phyloP scores from a whole-genome alignment of 2,797 vertebrate species.

The Cygnus olor region DNA sequence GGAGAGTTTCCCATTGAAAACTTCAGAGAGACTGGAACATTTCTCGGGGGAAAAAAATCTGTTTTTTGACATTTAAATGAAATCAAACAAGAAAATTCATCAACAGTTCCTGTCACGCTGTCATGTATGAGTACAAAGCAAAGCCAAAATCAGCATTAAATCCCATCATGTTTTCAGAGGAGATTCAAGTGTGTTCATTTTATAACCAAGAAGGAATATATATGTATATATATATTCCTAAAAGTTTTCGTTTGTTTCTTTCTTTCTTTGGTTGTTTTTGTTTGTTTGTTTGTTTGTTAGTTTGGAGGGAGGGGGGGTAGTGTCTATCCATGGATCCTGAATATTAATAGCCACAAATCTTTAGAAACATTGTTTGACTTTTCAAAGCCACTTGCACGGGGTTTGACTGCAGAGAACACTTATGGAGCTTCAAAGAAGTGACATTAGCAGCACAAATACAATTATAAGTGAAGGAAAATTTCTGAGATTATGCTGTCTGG shows the following conservation, averaged over 20 bases:
- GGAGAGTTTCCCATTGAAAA: constrained; percentile 25
- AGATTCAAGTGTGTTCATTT: not conserved
- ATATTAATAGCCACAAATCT: not conserved
- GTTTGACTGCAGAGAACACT: not conserved
- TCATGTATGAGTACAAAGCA: not conserved
- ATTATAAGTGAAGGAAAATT: not conserved
- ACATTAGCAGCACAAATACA: not conserved
- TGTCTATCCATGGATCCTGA: not conserved
- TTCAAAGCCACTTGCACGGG: not conserved
- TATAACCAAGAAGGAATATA: not conserved
- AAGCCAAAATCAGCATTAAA: constrained; percentile 22
- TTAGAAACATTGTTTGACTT: not conserved
- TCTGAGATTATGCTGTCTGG: not conserved
- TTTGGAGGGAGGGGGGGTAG: no score
- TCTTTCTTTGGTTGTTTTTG: not conserved
- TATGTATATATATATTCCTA: not conserved
- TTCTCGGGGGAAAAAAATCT: not conserved
- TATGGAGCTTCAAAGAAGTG: not conserved
- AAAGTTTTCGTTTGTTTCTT: not conserved
- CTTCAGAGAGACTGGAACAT: not conserved
- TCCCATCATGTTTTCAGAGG: not conserved
- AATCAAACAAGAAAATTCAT: not conserved
- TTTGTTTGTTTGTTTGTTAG: no score
- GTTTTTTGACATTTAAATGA: not conserved
- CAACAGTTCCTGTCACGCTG: not conserved